Base-by-base conservation (phyloP, 2,113 vertebrate genomes). In the Lasiurus borealis region DNA sequence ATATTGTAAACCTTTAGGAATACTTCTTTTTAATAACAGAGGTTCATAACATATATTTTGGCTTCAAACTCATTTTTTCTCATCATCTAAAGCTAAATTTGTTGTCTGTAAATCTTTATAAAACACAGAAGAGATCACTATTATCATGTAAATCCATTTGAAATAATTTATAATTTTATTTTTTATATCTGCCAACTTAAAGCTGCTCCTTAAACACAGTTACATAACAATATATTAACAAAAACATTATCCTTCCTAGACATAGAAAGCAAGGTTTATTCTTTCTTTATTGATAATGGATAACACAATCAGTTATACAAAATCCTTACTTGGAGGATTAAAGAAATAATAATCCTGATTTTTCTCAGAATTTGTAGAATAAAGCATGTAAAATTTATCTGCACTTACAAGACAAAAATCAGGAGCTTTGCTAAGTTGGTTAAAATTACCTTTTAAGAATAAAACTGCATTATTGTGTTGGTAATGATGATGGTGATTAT, bases 371-470 rank as follows among this genome's bases (percentile, higher is more conserved):
- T 46, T 2, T 48, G 6, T 90, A 69, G 5, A 52, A 8, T 54
- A 73, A n/a, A 82, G 1, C 81, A 62, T 31, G 8, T 16, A 95
- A 96, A 75, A 15, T 86, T 48, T 59, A 52, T 89, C 34, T 88
- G 15, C 0, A 48, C 2, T 8, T 75, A 73, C 2, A 34, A 36
- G 36, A 31, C 62, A 36, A 36, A 29, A 3, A 62, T 52, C 2
- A 73, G 9, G 5, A 29, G 1, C 3, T 91, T 82, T 59, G 10
- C 15, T 82, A 23, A 54, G 23, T 73, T 91, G 10, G 16, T 78
- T 78, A 54, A 89, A 82, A 78, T 94, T 10, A 69, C 0, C 1
- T 75, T 62, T 44, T 78, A 36, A 94, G 36, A 73, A 78, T 18
- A 12, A 89, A 34, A 59, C n/a, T 34, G 23, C 25, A 68, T 0